phyloP scores from a whole-genome alignment of 2,888 invertebrate genomes.

The Caenorhabditis sulstoni region DNA sequence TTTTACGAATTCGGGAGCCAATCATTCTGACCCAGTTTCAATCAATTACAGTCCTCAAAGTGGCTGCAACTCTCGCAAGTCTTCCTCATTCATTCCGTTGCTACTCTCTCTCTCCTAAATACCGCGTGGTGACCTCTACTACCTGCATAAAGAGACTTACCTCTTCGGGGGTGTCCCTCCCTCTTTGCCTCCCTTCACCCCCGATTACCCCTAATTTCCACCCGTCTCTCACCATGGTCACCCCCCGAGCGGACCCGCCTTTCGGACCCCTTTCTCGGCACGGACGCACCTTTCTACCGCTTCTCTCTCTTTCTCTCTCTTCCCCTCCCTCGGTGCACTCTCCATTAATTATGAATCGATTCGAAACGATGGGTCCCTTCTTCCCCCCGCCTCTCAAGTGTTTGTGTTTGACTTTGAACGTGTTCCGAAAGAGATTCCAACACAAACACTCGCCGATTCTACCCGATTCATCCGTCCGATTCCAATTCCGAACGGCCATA shows the following conservation, averaged over 20 bases:
- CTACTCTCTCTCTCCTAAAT: conserved; percentile 8
- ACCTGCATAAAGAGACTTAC: conserved; percentile 14
- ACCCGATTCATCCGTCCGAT: neutral
- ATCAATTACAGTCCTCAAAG: conserved; percentile 11
- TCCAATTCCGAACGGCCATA: conserved; percentile 32
- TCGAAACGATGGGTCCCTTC: neutral
- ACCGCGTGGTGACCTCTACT: conserved; percentile 12
- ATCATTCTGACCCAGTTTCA: conserved; percentile 19
- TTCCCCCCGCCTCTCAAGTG: neutral
- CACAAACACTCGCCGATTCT: neutral
- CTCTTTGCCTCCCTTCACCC: conserved; percentile 10
- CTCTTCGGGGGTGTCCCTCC: conserved; percentile 3
- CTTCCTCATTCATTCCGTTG: too few relatives aligned
- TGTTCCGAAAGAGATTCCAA: too few relatives aligned
- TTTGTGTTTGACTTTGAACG: neutral
- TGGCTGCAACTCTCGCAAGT: conserved; percentile 5
- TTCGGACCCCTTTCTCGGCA: conserved; percentile 8
- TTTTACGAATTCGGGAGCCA: neutral
- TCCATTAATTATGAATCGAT: conserved; percentile 20
- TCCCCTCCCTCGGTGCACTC: conserved; percentile 15
- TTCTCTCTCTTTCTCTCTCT: neutral
- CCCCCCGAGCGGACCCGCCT: conserved; percentile 8
- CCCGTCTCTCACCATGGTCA: conserved; percentile 30
- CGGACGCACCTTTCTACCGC: conserved; percentile 17
- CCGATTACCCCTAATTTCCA: conserved; percentile 52